These are phyloP conservation scores for Benthosema pterotum DNA, from an alignment of 2,797 vertebrate genomes.

Conservation along the genomic window DNA sequence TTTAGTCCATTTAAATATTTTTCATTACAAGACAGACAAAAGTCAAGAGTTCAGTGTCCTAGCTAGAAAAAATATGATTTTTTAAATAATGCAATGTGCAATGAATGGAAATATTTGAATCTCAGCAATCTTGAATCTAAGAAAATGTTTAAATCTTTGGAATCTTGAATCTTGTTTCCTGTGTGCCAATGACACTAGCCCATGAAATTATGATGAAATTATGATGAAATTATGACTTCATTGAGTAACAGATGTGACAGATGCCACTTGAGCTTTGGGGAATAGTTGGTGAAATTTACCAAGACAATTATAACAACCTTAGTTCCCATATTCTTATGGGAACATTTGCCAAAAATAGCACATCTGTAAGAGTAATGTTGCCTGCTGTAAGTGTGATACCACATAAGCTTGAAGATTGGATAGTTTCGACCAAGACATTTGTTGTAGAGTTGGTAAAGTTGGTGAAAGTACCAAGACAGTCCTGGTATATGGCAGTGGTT, in stretches of 20 bases:
- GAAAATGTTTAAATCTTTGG: background rate
- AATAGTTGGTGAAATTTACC: constrained; percentile 35
- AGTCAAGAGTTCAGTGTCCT: background rate
- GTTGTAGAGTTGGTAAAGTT: too few relatives aligned
- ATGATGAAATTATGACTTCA: constrained; percentile 33
- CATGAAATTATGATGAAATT: constrained; percentile 32
- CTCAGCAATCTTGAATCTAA: background rate
- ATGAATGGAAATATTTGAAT: constrained; percentile 4
- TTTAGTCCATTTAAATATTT: background rate
- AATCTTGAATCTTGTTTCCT: too few relatives aligned
- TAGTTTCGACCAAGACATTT: too few relatives aligned
- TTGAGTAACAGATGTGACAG: constrained; percentile 32
- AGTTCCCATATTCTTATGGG: too few relatives aligned
- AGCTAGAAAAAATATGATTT: background rate
- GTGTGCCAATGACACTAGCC: background rate
- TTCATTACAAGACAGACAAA: background rate
- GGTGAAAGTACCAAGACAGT: too few relatives aligned
- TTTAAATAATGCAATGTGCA: background rate
- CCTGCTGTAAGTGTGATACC: too few relatives aligned
- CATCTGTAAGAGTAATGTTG: too few relatives aligned
- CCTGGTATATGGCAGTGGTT: too few relatives aligned
- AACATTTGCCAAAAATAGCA: too few relatives aligned
- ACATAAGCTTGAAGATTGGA: too few relatives aligned
- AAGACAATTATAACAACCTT: too few relatives aligned
- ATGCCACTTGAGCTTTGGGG: constrained; percentile 8